Base-by-base conservation (phyloP, 2,113 vertebrate genomes). In the Phrynocephalus versicolor region DNA sequence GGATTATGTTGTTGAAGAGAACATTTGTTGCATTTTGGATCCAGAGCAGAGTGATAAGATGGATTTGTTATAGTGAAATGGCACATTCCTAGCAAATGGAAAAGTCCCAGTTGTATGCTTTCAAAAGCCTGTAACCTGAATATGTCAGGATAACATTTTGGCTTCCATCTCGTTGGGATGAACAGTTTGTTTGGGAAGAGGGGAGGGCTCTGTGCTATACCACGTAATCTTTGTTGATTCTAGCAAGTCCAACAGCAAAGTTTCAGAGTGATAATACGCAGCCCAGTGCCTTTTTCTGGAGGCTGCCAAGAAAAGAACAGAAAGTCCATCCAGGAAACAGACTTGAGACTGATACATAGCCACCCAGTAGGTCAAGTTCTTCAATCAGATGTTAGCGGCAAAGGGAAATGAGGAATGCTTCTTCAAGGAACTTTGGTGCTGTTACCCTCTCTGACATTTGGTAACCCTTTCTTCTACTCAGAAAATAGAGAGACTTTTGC, bases 111-210 rank as follows among this genome's bases (percentile, higher is more conserved):
- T 89, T 81, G 79, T 0, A 0, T 69, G 77, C 72, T 91, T 75
- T 91, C 84, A 55, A 93, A 41, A 83, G 89, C 51, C 69, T 76
- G 39, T 76, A 80, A 89, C 86, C 60, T 82, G 55, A 33, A 74
- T 78, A 92, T 74, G 93, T 74, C 90, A 92, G 89, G 91, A 92
- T 41, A 92, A 89, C 90, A 81, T 81, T 86, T 87, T 93, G 91
- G 85, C 82, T 89, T 91, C 88, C 88, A 73, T 79, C 0, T 91
- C 73, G 73, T 21, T 75, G 65, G 87, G 82, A 88, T 91, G 85
- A 83, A 87, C 70, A 87, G 78, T 57, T 83, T 86, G 60, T 80
- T 88, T 57, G 81, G 87, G 14, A 72, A 78, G n/a, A 86, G 77
- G 80, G 71, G 71, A 72, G 83, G 85, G 25, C 65, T 87, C 73